Evolutionary conservation across 2,797 vertebrate species (phyloP), one percentile per base, ranked within the genome.

Genomic region (Psittacula derbiana): DNA sequence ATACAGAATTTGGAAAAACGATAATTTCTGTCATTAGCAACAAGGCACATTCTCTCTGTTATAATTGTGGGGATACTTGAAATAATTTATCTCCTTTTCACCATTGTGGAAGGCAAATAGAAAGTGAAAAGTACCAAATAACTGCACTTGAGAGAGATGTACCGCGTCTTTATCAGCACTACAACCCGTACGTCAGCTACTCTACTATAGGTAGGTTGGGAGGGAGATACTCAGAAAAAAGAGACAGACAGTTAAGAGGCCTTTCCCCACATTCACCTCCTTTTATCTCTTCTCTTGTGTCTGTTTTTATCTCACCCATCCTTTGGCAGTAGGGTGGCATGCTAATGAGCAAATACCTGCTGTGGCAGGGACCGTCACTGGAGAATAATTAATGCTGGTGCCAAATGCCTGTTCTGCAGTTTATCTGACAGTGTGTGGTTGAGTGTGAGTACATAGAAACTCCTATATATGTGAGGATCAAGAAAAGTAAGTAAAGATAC

Each of bases 21-120:
- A 72, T 87, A 83, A 60, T 83, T 92, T 93, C 91, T 95, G 47
- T 80, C 94, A 81, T 90, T 90, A 94, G n/a, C 55, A 84, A n/a
- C 16, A 64, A 86, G 28, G 38, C 44, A 57, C 27, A 47, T 78
- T 86, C 23, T 52, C 28, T 69, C 31, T 76, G 31, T 71, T 30
- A 7, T 53, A 76, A 73, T 78, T 86, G 38, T 67, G 38, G 49
- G 61, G 55, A 75, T 50, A 62, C 49, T 80, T 86, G 44, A 91
- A 93, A 88, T 72, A 88, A 80, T 74, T 15, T 52, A 67, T 30
- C 60, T 86, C 89, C 49, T 79, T 4, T 3, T 61, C 86, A 84
- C 65, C 40, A 2, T 20, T 13, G 17, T 64, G 50, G 33, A 41
- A 93, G 66, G 50, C 69, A 87, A 85, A 85, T 38, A 66, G 38